Evolutionary conservation across 2,113 vertebrate genomes (phyloP).

Genomic region (Tinamus guttatus): DNA sequence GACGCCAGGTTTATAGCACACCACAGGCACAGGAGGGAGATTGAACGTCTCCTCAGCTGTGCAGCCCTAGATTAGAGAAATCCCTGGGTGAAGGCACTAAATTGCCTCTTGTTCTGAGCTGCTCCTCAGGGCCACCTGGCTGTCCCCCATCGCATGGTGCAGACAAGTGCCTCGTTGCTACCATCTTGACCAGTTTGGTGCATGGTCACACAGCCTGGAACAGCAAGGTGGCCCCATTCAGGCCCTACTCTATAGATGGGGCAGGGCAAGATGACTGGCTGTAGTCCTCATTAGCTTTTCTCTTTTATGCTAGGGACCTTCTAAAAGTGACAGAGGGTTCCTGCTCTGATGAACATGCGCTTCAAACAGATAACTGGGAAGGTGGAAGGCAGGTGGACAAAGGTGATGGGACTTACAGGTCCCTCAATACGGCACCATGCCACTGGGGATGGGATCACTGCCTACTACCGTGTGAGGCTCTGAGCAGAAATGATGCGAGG

Average conservation of each 20-base stretch:
- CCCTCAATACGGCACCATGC: rapidly evolving
- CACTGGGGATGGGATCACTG: not conserved
- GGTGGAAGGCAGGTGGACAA: not conserved
- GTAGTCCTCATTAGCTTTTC: not conserved
- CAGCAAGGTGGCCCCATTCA: not conserved
- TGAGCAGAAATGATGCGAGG: not conserved
- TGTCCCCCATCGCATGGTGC: rapidly evolving
- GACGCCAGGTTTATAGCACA: not conserved
- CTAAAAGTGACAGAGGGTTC: not conserved
- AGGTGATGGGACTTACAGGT: not conserved
- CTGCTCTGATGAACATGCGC: not conserved
- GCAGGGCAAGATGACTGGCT: not conserved
- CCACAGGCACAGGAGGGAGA: not conserved
- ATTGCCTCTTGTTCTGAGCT: not conserved
- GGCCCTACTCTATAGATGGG: not conserved
- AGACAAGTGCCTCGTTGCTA: not conserved
- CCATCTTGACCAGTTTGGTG: not conserved
- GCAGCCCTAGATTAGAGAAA: not conserved
- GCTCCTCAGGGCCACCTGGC: not conserved
- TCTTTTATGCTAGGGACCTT: not conserved
- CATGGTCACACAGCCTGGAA: not conserved
- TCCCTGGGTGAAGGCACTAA: not conserved
- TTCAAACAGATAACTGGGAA: not conserved
- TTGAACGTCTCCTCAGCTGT: not conserved
- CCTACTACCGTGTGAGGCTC: rapidly evolving